Percentiles rank a stretch among this genome's conserved stretches.
Conservation (phyloP, 2,888 invertebrate genomes). For the Harpalus rufipes region DNA sequence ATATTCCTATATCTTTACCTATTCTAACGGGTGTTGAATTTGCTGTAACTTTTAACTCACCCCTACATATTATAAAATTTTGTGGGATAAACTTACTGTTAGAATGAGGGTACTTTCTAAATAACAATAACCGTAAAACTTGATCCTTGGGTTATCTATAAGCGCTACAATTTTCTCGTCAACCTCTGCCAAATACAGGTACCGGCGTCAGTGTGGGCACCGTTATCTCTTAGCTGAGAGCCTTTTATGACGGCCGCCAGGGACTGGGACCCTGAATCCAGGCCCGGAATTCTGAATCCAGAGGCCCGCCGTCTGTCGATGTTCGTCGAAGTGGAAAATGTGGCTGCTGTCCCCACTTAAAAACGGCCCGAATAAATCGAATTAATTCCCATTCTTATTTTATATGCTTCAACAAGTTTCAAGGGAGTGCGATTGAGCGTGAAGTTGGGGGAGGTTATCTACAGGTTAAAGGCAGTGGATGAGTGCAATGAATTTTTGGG, state of each 20-base stretch:
- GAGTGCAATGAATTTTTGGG: not conserved
- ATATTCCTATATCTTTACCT: too few relatives aligned
- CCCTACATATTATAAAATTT: too few relatives aligned
- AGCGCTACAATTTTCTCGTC: not conserved
- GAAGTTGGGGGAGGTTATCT: conserved; percentile 24
- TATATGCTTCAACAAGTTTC: conserved; percentile 51
- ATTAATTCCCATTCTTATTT: conserved; percentile 61
- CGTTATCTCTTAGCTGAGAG: conserved; percentile 28
- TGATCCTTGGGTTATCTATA: conserved; percentile 4
- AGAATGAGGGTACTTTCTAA: not conserved
- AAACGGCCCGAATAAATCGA: conserved; percentile 52
- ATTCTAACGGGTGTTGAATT: too few relatives aligned
- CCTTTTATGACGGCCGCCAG: conserved; percentile 43
- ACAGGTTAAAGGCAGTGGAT: not conserved
- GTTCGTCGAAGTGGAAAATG: conserved; percentile 41
- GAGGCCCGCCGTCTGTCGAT: not conserved
- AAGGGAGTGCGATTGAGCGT: conserved; percentile 39
- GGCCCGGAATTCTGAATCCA: not conserved
- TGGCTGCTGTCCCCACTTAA: conserved; percentile 35
- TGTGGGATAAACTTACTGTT: too few relatives aligned
- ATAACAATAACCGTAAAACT: conserved; percentile 27
- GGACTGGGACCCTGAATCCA: not conserved
- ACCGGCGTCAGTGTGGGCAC: not conserved
- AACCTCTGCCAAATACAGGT: conserved; percentile 1
- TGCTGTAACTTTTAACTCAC: too few relatives aligned